Evolutionary conservation across 35 echinoderm and acorn worm species (phyloP).

Genomic region (Amphiura filiformis): DNA sequence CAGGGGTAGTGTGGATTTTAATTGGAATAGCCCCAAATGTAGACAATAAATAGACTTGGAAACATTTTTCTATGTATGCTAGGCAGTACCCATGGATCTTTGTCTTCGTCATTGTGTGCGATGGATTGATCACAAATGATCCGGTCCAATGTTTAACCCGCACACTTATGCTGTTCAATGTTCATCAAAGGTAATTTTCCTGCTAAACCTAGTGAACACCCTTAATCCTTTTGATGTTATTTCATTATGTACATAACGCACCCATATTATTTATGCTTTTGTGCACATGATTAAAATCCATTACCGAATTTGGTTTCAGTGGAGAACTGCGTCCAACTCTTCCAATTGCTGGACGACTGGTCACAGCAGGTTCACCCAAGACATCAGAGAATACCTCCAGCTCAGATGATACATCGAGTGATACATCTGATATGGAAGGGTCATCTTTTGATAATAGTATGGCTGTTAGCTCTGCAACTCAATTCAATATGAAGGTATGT

Average conservation of each 20-base stretch:
- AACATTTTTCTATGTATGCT: neutral
- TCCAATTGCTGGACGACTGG: slow-evolving; percentile 27
- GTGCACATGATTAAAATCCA: no score
- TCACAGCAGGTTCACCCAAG: slow-evolving; percentile 55
- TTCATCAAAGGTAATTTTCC: no score
- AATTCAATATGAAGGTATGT: slow-evolving; percentile 55
- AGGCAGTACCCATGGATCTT: no score
- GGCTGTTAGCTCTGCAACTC: neutral
- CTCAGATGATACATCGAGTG: slow-evolving; percentile 45
- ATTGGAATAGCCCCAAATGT: neutral
- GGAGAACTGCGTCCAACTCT: neutral
- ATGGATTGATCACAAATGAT: no score
- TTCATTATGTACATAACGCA: no score
- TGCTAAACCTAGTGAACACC: no score
- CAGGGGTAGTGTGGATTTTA: no score
- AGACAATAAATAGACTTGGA: neutral
- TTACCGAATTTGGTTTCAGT: neutral
- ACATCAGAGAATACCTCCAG: slow-evolving; percentile 36
- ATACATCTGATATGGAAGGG: slow-evolving; percentile 37
- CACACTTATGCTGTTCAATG: no score
- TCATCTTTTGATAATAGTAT: slow-evolving; percentile 17
- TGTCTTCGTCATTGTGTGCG: no score
- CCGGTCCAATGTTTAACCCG: no score
- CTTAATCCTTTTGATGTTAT: no score
- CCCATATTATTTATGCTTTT: no score